Percentiles rank a stretch among this genome's conserved stretches.
Evolutionary conservation across 1,140 invertebrate genomes (phyloP).

Genomic region (Solenopsis invicta): DNA sequence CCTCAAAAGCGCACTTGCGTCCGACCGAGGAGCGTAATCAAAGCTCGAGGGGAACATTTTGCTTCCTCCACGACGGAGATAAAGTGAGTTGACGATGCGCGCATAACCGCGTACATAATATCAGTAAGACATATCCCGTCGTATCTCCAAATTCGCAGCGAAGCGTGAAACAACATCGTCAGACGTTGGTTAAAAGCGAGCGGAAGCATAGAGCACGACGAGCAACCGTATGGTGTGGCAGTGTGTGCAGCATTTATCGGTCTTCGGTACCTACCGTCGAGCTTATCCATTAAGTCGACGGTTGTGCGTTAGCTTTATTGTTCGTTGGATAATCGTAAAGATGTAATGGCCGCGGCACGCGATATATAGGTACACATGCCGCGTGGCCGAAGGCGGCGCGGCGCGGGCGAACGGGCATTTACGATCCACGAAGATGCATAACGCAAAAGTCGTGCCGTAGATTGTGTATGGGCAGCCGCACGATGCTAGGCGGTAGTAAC

Average conservation of each 20-base stretch:
- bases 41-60: constrained; percentile 25
- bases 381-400: neutral
- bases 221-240: constrained; percentile 5
- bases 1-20: constrained; percentile 57
- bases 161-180: constrained; percentile 39
- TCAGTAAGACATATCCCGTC: neutral
- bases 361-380: neutral
- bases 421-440: constrained; percentile 62
- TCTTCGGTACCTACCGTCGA: constrained; percentile 27
- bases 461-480: constrained; percentile 33
- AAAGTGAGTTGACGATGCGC: constrained; percentile 20
- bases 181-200: constrained; percentile 24
- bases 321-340: constrained; percentile 57
- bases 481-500: constrained; percentile 54
- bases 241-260: constrained; percentile 30
- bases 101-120: neutral
- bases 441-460: constrained; percentile 56
- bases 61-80: neutral
- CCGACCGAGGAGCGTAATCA: constrained; percentile 44
- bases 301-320: constrained; percentile 24
- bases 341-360: constrained; percentile 19
- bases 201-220: neutral
- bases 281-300: constrained; percentile 47
- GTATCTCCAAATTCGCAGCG: constrained; percentile 22
- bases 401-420: too few species aligned